Evolutionary conservation across 2,888 invertebrate genomes (phyloP).

Genomic region (Thalpophila matura): DNA sequence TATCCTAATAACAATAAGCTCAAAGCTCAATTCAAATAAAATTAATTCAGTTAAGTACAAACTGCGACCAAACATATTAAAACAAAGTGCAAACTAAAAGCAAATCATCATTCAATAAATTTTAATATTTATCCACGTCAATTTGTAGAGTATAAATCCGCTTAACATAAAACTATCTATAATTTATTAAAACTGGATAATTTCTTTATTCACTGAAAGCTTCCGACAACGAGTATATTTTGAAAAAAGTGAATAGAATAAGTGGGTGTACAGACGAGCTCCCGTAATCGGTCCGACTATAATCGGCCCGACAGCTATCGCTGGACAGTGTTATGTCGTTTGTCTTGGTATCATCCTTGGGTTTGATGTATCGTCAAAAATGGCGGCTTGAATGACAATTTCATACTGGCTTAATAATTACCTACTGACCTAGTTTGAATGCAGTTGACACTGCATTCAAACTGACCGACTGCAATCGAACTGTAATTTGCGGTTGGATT

Average conservation of each 20-base stretch:
- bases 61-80: slow-evolving; percentile 22
- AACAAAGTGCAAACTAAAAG: slow-evolving; percentile 43
- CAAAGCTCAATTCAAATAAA: slow-evolving; percentile 30
- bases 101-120: slow-evolving; percentile 23
- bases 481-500: too few relatives aligned
- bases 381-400: too few relatives aligned
- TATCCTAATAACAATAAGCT: too few relatives aligned
- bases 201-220: slow-evolving; percentile 8
- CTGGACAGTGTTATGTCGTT: not conserved
- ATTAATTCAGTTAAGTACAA: slow-evolving; percentile 35
- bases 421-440: too few relatives aligned
- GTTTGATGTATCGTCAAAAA: too few relatives aligned
- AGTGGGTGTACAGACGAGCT: slow-evolving; percentile 17
- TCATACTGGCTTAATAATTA: too few relatives aligned
- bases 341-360: too few relatives aligned
- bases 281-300: too few relatives aligned
- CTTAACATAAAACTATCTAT: slow-evolving; percentile 21
- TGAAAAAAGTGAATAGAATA: not conserved
- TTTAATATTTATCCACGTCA: slow-evolving; percentile 22
- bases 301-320: not conserved
- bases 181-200: too few relatives aligned
- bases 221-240: slow-evolving; percentile 5
- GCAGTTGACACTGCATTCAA: too few relatives aligned
- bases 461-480: too few relatives aligned
- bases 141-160: slow-evolving; percentile 9